Percentiles rank a stretch among this genome's conserved stretches.
phyloP scores from a whole-genome alignment of 1,140 invertebrate species.

The honey bee (Apis mellifera) region DNA sequence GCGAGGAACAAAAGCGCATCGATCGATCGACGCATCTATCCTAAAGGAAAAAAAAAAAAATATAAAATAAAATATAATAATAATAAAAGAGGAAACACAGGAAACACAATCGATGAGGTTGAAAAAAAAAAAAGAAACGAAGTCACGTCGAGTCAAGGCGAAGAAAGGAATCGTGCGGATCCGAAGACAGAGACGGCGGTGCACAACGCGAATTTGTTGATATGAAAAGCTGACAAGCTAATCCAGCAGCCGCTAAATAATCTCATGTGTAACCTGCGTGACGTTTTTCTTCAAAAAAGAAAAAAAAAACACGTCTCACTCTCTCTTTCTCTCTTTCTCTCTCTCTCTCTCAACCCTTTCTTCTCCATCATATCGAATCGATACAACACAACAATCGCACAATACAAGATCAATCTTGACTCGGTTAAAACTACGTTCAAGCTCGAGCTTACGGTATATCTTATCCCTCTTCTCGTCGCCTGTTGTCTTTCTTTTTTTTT shows the following conservation, averaged over 20 bases:
- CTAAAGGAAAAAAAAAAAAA: background rate
- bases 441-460: constrained; percentile 26
- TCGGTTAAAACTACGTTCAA: constrained; percentile 34
- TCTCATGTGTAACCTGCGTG: constrained; percentile 76
- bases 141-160: background rate
- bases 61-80: too few species aligned
- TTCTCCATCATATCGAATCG: background rate
- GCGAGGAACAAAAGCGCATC: constrained; percentile 31
- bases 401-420: background rate
- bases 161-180: constrained; percentile 27
- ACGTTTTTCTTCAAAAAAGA: constrained; percentile 23
- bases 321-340: constrained; percentile 25
- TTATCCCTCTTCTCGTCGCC: background rate
- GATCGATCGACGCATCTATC: background rate
- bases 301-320: constrained; percentile 49
- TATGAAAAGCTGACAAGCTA: constrained; percentile 61
- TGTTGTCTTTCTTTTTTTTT: constrained; percentile 4
- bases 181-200: constrained; percentile 54
- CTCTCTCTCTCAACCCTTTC: background rate
- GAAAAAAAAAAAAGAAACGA: background rate
- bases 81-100: background rate
- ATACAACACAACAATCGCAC: constrained; percentile 17
- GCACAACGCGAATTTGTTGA: constrained; percentile 48
- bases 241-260: constrained; percentile 65
- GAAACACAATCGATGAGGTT: background rate